A percentile compares a stretch with the other conserved stretches of the same genome.
phyloP scores from a whole-genome alignment of 2,888 invertebrate genomes.

The Lasioglossum malachurum region DNA sequence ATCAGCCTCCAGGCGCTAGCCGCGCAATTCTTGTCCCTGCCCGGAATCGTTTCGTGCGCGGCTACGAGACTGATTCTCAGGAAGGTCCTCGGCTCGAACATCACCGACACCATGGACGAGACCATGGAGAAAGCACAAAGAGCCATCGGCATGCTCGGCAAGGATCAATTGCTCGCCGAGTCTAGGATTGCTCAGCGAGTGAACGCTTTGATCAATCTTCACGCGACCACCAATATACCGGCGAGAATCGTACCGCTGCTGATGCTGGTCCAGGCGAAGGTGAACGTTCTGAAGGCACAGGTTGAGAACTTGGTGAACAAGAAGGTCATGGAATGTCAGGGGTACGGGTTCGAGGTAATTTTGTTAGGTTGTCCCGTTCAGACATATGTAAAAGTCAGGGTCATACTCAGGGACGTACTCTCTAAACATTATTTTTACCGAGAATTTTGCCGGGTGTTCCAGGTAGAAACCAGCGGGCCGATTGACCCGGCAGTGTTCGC shows the following conservation, averaged over 20 bases:
- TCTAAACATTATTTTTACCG: neutral
- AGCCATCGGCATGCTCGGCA: constrained; percentile 70
- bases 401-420: neutral
- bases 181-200: constrained; percentile 78
- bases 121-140: constrained; percentile 77
- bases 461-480: constrained; percentile 59
- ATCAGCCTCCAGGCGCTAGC: constrained; percentile 80
- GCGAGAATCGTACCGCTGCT: constrained; percentile 77
- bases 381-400: neutral
- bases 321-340: constrained; percentile 77
- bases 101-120: constrained; percentile 76
- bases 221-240: constrained; percentile 78
- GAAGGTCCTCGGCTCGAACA: constrained; percentile 78
- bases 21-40: constrained; percentile 79
- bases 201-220: constrained; percentile 79
- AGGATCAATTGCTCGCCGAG: constrained; percentile 80
- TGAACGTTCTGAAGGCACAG: constrained; percentile 78
- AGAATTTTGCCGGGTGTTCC: neutral
- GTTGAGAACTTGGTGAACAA: constrained; percentile 77
- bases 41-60: constrained; percentile 79
- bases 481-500: constrained; percentile 75
- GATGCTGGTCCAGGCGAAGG: constrained; percentile 80
- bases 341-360: constrained; percentile 68
- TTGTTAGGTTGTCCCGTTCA: neutral
- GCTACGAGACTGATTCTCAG: constrained; percentile 78